A percentile compares a stretch with the other conserved stretches of the same genome.
Evolutionary conservation across 2,888 invertebrate species (phyloP).

Genomic region (Agonopterix arenella): DNA sequence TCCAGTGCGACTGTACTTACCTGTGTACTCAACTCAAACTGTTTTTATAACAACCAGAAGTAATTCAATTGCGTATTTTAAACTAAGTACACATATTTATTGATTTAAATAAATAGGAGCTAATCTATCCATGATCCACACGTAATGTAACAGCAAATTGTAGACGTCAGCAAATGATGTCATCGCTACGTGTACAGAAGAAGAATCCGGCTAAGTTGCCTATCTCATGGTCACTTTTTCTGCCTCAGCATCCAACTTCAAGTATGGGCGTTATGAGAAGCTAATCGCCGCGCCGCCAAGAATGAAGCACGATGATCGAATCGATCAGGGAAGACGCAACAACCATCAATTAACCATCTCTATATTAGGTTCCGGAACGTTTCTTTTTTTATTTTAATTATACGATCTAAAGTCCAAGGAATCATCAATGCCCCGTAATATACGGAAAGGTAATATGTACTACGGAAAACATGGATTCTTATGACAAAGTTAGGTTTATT

Average conservation of each 20-base stretch:
- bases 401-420: conserved; percentile 21
- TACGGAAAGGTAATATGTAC: no score
- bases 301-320: conserved; percentile 34
- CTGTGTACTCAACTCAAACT: neutral
- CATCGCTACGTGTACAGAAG: conserved; percentile 44
- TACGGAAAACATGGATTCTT: no score
- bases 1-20: conserved; percentile 1
- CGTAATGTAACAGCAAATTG: conserved; percentile 41
- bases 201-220: conserved; percentile 67
- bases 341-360: conserved; percentile 34
- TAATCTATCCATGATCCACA: conserved; percentile 11
- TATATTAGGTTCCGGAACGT: conserved; percentile 36
- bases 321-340: conserved; percentile 32
- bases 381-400: conserved; percentile 12
- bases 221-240: conserved; percentile 68
- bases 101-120: conserved; percentile 11
- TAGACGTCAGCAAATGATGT: conserved; percentile 59
- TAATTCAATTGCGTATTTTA: neutral
- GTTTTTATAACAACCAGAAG: neutral
- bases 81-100: neutral
- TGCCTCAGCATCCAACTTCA: conserved; percentile 43
- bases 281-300: conserved; percentile 22
- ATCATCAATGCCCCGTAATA: neutral
- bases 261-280: conserved; percentile 29
- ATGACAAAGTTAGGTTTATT: no score